Evolutionary conservation across 2,888 invertebrate species (phyloP), one percentile per base, ranked within the genome.

Genomic region (Timema podura): DNA sequence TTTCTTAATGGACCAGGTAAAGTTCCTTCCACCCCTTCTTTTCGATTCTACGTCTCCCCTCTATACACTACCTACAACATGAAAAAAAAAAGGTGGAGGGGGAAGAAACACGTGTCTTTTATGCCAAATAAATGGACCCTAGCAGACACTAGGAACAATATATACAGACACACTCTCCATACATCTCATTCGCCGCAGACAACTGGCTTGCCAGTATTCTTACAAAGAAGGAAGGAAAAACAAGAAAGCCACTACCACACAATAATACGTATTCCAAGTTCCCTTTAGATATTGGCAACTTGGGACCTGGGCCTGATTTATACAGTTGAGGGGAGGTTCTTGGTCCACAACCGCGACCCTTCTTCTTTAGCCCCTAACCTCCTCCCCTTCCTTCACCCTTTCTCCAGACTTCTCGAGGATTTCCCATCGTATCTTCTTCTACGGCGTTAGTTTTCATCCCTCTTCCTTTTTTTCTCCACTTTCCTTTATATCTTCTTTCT

Each of bases 311-410:
- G 61, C 16, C 61, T 61, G 61, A 61, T 61, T 61, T 61, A 61
- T 61, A 61, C 61, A 61, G 61, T 15, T 51, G 44, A 0, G 57
- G 8, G 57, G 16, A 5, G 5, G 7, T 46, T 15, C 48, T 16
- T 65, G 65, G 10, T n/a, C 65, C 65, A 65, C 11, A 46, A 30
- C 74, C 69, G 71, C 47, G 57, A 49, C 68, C 70, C 54, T 67
- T 70, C 64, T 59, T 51, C 68, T 65, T 61, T 64, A 47, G 10
- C 47, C 59, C 51, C 47, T 65, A 54, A 71, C 64, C 49, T 16
- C 67, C 47, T 64, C 57, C 15, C 61, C 49, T 45, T 48, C 51
- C 70, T 69, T 16, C 9, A 5, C 44, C 59, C 70, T 69, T 48
- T 70, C 49, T 67, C 48, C 64, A 13, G 30, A 48, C 51, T 10